Evolutionary conservation across 2,797 vertebrate genomes (phyloP), one percentile per base, ranked within the genome.

Genomic region (Phrynocephalus vlangalii): DNA sequence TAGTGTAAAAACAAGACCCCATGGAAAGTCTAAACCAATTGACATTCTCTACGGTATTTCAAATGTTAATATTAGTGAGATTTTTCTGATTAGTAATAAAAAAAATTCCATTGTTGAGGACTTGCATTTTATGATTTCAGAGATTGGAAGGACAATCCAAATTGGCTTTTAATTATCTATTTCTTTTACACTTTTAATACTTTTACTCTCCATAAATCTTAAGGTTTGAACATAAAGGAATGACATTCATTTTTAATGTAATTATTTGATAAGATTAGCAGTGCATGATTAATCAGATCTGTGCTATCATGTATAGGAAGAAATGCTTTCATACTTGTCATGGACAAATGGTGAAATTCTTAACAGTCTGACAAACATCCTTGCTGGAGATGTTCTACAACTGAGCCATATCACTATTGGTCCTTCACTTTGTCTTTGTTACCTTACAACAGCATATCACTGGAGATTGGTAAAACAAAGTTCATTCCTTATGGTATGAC

Each of bases 211-310:
- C 82, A 93, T 92, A 95, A 95, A 94, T 95, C 90, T 94, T 71
- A 88, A 92, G 86, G 95, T 95, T 94, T 86, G 91, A 91, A 85
- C 89, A 90, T 94, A 86, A 92, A 89, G 92, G 67, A 20, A 63
- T 92, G 93, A 90, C 44, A 87, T 92, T 94, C 52, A 93, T 95
- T 93, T 71, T 63, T 92, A 95, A 94, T n/a, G 85, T 95, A 95
- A 95, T 96, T 96, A 97, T 96, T 96, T 96, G 91, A 94, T 96
- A 96, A 96, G 90, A 95, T 95, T 95, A 93, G 90, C 94, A 95
- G 92, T 95, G 91, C 95, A 96, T 94, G 95, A 95, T 96, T 95
- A 93, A 96, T 94, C 89, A 52, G 4, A 78, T 94, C 72, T 90
- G 77, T 93, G 94, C 92, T 92, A 93, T 93, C 91, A 89, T 22